Conservation (phyloP, 1,140 invertebrate genomes). For the Drosophila kohkoa region DNA sequence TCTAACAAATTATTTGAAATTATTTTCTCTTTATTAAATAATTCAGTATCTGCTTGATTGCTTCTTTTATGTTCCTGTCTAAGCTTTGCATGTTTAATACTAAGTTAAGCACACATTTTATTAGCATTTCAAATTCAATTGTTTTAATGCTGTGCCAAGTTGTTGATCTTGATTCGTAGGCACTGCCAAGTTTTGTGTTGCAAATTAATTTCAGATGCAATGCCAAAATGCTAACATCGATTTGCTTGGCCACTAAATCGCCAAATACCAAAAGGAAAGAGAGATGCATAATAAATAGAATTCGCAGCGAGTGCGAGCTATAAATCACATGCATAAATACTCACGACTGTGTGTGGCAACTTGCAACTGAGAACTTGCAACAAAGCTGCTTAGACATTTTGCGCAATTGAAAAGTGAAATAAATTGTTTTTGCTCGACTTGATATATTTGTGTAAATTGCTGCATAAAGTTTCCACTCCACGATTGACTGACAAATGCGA, state of each 20-base stretch:
- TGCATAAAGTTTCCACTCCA: conserved; percentile 28
- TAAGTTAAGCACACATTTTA: neutral
- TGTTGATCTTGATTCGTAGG: conserved; percentile 27
- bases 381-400: conserved; percentile 62
- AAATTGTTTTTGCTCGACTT: conserved; percentile 58
- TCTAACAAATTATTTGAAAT: neutral
- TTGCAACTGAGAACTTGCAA: conserved; percentile 6
- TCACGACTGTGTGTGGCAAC: conserved; percentile 23
- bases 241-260: conserved; percentile 49
- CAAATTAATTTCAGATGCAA: conserved; percentile 65
- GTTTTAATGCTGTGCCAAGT: conserved; percentile 44
- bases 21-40: too few species aligned
- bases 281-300: conserved; percentile 40
- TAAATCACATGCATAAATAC: conserved; percentile 64
- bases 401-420: conserved; percentile 74
- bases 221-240: conserved; percentile 58
- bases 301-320: conserved; percentile 30
- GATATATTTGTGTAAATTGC: conserved; percentile 72
- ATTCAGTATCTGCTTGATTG: neutral
- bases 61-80: neutral
- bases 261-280: conserved; percentile 1
- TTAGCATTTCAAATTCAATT: conserved; percentile 36
- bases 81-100: neutral
- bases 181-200: conserved; percentile 61
- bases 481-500: conserved; percentile 62